Base-by-base conservation (phyloP, 2,888 invertebrate genomes). In the Steromphala cineraria region DNA sequence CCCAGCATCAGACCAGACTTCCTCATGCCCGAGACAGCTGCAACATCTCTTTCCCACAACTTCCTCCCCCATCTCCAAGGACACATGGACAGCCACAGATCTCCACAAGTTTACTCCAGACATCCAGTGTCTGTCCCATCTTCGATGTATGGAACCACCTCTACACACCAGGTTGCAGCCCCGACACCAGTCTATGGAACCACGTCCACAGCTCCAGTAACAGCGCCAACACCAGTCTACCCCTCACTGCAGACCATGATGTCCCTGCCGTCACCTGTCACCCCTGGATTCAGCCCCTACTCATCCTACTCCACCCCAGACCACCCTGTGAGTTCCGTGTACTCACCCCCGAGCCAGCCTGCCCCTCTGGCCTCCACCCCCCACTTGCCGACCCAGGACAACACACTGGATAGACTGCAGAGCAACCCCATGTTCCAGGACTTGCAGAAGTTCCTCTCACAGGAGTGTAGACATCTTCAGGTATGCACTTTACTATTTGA, bases 361-460 rank as follows among this genome's bases (percentile, higher is more conserved):
- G 82, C 84, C 56, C 86, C 83, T 1, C 36, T 19, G 10, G 81
- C 85, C 75, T 83, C 83, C 19, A 84, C 80, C 62, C 84, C 84
- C 62, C 75, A 19, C 79, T 52, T 31, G 52, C 36, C 53, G 15
- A 40, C 75, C 79, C 28, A 21, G 40, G 36, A 53, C 78, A 10
- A 86, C 86, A 46, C 46, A 71, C 84, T 88, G n/a, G 77, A 83
- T 3, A 82, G 87, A 31, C 84, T 89, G 19, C 86, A 87, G 75
- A 87, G 83, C 55, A 88, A 90, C 80, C 88, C 90, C 19, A 87
- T 90, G 85, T 88, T 89, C 80, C 75, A 83, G n/a, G 89, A 89
- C 36, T 80, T 89, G n/a, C 87, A 88, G 78, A 82, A 83, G 31
- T 74, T 87, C 0, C 85, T 88, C 0, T 80, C 85, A 31, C 86